A percentile compares a stretch with the other conserved stretches of the same genome.
These are phyloP conservation scores for Datnioides undecimradiatus DNA, from an alignment of 2,113 vertebrate genomes.

Conservation along the genomic window DNA sequence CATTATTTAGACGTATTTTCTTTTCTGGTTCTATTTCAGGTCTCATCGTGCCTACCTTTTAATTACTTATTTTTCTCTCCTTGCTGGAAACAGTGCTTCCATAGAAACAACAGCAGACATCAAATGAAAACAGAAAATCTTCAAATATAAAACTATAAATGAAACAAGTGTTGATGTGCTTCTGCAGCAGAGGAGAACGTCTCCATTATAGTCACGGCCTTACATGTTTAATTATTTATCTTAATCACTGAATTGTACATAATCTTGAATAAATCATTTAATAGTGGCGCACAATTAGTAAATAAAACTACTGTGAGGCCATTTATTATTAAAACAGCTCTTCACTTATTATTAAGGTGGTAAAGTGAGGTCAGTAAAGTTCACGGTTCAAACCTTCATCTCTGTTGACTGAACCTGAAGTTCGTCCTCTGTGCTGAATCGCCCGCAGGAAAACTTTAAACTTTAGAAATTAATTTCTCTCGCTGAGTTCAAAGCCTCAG, in stretches of 20 bases:
- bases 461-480: constrained; percentile 64
- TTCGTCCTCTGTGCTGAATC: constrained; percentile 34
- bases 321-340: constrained; percentile 56
- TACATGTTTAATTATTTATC: constrained; percentile 55
- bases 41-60: too few species aligned
- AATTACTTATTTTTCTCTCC: neutral
- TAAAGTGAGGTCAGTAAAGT: constrained; percentile 25
- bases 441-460: constrained; percentile 66
- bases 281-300: constrained; percentile 42
- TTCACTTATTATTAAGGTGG: constrained; percentile 24
- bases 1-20: too few species aligned
- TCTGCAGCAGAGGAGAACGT: neutral
- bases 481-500: constrained; percentile 65
- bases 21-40: too few species aligned
- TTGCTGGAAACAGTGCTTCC: neutral
- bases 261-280: constrained; percentile 57
- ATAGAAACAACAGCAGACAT: neutral
- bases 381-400: constrained; percentile 41
- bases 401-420: constrained; percentile 41
- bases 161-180: constrained; percentile 3
- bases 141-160: constrained; percentile 5
- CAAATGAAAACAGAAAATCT: neutral
- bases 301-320: constrained; percentile 42
- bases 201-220: constrained; percentile 1
- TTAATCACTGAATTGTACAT: constrained; percentile 46